Base-by-base conservation (phyloP, 2,797 vertebrate genomes). In the Lithobates pipiens region DNA sequence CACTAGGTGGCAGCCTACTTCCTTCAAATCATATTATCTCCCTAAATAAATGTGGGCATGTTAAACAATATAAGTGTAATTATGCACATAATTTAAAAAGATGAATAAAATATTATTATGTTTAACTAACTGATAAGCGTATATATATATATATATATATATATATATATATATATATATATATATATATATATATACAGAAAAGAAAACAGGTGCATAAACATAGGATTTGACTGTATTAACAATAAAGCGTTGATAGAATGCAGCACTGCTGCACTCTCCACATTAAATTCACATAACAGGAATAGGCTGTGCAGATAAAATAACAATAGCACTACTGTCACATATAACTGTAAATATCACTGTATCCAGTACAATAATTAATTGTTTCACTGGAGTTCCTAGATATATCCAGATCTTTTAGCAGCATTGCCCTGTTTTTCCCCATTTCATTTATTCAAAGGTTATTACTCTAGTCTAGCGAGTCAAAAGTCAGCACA, bases 1-100 rank as follows among this genome's bases (percentile, higher is more conserved):
- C 75, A 90, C 67, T 42, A 85, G 69, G 21, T 83, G 68, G 82
- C 15, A 32, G 67, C 23, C 29, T 23, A n/a, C 25, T 39, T 44
- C 80, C 36, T 29, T 65, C 61, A 23, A 65, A 65, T 54, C 15
- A 18, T 18, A 54, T 54, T 18, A 54, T 18, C 13, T 54, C 50
- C 50, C 2, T 54, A 54, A 54, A 18, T 54, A 54, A 54, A 54
- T 46, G 15, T 46, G 3, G 44, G 44, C 11, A 44, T 10, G 0
- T 44, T 44, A 50, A 13, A 16, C 46, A 50, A 10, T 50, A 50
- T 0, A 44, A 46, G 11, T 15, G 3, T 1, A 46, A 46, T 46
- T 46, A 0, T 46, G 44, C 10, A 3, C 9, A 15, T 11, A 54
- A 18, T 54, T 18, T 54, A 54, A 5, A 54, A 16, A 54, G 61